These are phyloP conservation scores for Drosophila pullipes DNA, from an alignment of 2,888 invertebrate species.

Conservation along the genomic window DNA sequence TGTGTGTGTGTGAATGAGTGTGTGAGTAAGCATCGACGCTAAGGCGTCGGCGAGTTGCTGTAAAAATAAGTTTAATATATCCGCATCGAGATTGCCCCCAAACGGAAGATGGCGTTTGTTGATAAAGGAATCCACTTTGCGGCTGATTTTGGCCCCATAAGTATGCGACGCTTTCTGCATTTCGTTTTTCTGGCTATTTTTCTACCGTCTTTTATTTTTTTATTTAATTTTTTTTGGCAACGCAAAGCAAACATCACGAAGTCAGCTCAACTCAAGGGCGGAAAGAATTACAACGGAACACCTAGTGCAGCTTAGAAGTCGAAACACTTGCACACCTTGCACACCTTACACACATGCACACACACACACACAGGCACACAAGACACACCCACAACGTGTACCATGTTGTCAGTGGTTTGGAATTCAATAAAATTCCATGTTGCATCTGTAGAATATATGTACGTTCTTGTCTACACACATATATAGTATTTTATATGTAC, in stretches of 20 bases:
- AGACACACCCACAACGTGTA: background rate
- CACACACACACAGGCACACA: background rate
- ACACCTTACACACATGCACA: slow-evolving; percentile 1
- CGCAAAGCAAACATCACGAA: slow-evolving; percentile 57
- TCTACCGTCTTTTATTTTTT: background rate
- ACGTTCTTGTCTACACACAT: background rate
- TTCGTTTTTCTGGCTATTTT: background rate
- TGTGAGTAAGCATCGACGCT: slow-evolving; percentile 20
- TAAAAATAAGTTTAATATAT: slow-evolving; percentile 81
- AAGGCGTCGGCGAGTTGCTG: slow-evolving; percentile 42
- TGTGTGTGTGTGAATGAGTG: slow-evolving; percentile 13
- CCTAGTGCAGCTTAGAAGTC: slow-evolving; percentile 11
- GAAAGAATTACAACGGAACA: slow-evolving; percentile 40
- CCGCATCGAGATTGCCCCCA: slow-evolving; percentile 68
- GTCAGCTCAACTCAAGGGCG: slow-evolving; percentile 7
- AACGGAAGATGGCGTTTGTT: slow-evolving; percentile 51
- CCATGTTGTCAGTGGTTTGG: slow-evolving; percentile 15
- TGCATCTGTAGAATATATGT: slow-evolving; percentile 1
- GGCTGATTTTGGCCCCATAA: slow-evolving; percentile 56
- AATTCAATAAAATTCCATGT: slow-evolving; percentile 71
- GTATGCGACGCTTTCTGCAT: slow-evolving; percentile 54
- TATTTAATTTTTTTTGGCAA: slow-evolving; percentile 20
- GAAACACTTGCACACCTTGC: slow-evolving; percentile 53
- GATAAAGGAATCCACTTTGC: slow-evolving; percentile 69
- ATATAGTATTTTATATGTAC: slow-evolving; percentile 1